These are phyloP conservation scores for Emydocephalus ijimae DNA, from an alignment of 2,113 vertebrate genomes.

Conservation along the genomic window DNA sequence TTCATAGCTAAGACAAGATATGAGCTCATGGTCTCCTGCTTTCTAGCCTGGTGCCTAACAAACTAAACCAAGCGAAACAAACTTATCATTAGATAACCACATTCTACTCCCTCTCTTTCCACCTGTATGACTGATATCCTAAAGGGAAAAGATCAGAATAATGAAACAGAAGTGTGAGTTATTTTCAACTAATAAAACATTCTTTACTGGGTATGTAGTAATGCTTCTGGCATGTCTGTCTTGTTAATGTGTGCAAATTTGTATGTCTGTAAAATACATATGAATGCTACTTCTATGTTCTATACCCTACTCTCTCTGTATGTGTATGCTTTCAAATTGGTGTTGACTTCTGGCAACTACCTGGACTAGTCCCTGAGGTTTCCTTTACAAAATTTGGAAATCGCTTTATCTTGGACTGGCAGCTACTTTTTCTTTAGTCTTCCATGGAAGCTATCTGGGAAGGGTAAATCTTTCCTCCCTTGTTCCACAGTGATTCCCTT, in stretches of 20 bases:
- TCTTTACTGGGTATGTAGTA: background rate
- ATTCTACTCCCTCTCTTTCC: background rate
- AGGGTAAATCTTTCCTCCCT: background rate
- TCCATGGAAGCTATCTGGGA: background rate
- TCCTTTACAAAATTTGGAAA: background rate
- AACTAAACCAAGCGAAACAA: background rate
- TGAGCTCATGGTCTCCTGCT: background rate
- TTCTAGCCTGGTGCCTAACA: background rate
- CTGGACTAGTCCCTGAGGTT: background rate
- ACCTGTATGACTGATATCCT: background rate
- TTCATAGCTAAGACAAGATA: background rate
- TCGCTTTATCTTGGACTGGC: background rate
- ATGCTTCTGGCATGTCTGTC: background rate
- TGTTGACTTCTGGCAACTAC: background rate
- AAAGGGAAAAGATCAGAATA: background rate
- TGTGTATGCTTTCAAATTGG: background rate
- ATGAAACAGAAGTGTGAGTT: background rate
- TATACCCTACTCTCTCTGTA: background rate
- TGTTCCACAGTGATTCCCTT: background rate
- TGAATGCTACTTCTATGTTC: background rate
- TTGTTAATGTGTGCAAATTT: background rate
- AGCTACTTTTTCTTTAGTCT: background rate
- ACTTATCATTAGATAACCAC: background rate
- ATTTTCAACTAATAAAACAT: background rate
- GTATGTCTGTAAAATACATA: background rate